phyloP scores from a whole-genome alignment of 1,140 invertebrate genomes.

The Eumeta japonica region DNA sequence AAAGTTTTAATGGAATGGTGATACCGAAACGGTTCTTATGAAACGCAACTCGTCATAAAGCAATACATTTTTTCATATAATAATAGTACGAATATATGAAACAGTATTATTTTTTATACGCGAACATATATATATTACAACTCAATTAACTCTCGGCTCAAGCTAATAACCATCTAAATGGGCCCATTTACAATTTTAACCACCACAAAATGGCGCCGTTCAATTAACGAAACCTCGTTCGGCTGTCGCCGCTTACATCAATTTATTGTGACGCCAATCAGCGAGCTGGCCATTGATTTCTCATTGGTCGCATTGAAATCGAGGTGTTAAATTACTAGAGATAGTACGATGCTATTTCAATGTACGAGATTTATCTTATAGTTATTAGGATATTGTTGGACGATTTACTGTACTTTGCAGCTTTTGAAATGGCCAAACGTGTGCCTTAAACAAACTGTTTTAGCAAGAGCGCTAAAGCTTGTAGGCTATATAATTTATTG shows the following conservation, averaged over 20 bases:
- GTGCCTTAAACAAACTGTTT: too few species aligned
- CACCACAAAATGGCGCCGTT: conserved; percentile 14
- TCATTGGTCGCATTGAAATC: conserved; percentile 14
- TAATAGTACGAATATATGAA: neutral
- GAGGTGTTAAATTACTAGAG: conserved; percentile 23
- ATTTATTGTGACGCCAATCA: conserved; percentile 24
- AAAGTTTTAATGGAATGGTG: too few species aligned
- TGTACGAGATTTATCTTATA: too few species aligned
- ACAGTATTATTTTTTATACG: conserved; percentile 1
- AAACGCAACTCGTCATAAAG: too few species aligned
- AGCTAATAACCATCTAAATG: neutral
- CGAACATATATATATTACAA: neutral
- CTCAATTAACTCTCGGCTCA: neutral
- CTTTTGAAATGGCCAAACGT: too few species aligned
- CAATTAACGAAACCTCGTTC: conserved; percentile 27
- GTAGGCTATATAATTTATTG: too few species aligned
- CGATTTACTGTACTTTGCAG: too few species aligned
- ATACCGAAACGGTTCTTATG: too few species aligned
- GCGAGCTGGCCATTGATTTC: conserved; percentile 21
- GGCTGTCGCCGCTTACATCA: conserved; percentile 18
- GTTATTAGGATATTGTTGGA: too few species aligned
- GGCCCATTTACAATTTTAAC: neutral
- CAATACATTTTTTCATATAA: neutral
- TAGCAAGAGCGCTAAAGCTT: too few species aligned
- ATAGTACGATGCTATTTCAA: too few species aligned